phyloP scores from a whole-genome alignment of 1,140 invertebrate species.

The Oryctes rhinoceros region DNA sequence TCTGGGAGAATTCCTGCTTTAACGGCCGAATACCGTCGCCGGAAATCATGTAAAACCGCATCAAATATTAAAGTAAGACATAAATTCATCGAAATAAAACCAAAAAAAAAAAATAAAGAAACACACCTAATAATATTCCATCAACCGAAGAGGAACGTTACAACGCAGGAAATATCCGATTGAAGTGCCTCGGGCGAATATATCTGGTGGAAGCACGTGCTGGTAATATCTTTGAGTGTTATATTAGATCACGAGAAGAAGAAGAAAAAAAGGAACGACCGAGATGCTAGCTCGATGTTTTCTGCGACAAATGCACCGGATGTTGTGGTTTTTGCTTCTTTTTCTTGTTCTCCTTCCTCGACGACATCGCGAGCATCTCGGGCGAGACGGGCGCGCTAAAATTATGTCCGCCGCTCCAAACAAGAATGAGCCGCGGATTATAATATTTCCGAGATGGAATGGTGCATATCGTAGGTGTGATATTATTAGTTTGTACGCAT shows the following conservation, averaged over 20 bases:
- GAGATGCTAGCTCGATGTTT: not conserved
- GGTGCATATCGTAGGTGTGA: too few species aligned
- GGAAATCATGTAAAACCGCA: too few species aligned
- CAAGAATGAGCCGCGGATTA: not conserved
- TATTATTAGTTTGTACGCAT: too few species aligned
- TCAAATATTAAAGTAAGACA: too few species aligned
- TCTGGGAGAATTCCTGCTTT: too few species aligned
- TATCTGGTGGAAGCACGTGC: not conserved
- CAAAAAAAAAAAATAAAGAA: too few species aligned
- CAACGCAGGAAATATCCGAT: too few species aligned
- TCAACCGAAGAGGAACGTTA: too few species aligned
- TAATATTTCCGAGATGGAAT: not conserved
- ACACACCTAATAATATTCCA: too few species aligned
- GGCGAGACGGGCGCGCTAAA: not conserved
- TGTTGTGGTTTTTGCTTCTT: not conserved
- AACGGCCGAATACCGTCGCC: too few species aligned
- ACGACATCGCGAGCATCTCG: not conserved
- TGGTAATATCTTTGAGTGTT: conserved; percentile 6
- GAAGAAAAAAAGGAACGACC: not conserved
- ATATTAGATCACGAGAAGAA: not conserved
- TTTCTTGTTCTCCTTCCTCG: not conserved
- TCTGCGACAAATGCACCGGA: conserved; percentile 11
- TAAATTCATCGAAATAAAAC: too few species aligned
- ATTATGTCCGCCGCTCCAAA: not conserved
- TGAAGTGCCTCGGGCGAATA: too few species aligned